Percentiles rank a stretch among this genome's conserved stretches.
Conservation (phyloP, 53 echinoderm and acorn worm genomes). For the Patiria pectinifera region DNA sequence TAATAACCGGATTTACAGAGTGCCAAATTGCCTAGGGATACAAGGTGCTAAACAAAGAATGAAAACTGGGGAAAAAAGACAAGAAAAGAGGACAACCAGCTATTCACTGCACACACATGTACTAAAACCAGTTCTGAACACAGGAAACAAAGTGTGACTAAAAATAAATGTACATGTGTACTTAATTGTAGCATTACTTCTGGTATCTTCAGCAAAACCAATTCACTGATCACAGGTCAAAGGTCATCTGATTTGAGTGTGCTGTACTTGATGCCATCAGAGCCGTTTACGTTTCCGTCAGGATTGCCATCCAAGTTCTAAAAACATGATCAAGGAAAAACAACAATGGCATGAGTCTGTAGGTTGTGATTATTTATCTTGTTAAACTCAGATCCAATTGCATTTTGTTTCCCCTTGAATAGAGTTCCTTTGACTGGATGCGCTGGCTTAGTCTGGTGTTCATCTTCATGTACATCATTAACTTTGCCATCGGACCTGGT, state of each 20-base stretch:
- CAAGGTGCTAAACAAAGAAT: too few relatives aligned
- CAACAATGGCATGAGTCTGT: neutral
- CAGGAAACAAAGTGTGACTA: too few relatives aligned
- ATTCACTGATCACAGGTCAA: neutral
- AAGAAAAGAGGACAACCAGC: too few relatives aligned
- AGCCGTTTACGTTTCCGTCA: neutral
- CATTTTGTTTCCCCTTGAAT: neutral
- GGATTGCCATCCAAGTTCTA: neutral
- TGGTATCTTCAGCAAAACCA: neutral
- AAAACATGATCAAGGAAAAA: neutral
- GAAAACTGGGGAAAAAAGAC: too few relatives aligned
- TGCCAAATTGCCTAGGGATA: too few relatives aligned
- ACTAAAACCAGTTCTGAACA: too few relatives aligned
- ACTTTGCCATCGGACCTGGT: constrained; percentile 98
- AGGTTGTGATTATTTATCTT: neutral
- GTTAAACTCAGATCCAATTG: neutral
- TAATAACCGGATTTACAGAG: too few relatives aligned
- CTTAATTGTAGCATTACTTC: too few relatives aligned
- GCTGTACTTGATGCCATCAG: constrained; percentile 33
- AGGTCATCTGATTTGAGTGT: neutral
- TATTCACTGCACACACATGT: too few relatives aligned
- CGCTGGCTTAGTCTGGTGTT: constrained; percentile 82
- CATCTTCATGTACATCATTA: constrained; percentile 90
- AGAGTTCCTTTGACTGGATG: constrained; percentile 67
- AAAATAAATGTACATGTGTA: too few relatives aligned